Evolutionary conservation across 2,888 invertebrate genomes (phyloP), one percentile per base, ranked within the genome.

Genomic region (Perizoma flavofasciatum): DNA sequence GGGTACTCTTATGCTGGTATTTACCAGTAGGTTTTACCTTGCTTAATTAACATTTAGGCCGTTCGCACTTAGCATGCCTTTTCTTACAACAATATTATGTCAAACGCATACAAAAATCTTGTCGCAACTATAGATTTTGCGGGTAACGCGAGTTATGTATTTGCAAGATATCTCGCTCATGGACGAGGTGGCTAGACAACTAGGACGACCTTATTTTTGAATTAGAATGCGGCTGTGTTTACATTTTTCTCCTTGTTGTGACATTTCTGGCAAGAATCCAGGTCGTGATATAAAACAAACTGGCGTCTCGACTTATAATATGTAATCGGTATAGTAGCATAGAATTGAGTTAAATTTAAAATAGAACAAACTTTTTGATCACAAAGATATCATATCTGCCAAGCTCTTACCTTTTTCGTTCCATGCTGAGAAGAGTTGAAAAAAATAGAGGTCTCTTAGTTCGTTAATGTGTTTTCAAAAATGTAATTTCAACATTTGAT

Each of bases 201-300:
- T 75, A 48, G 82, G 83, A 82, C 85, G 83, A 86, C 87, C 86
- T 87, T 88, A 88, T 86, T 89, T 85, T 88, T 79, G 80, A 84
- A 84, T 85, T 82, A 88, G 85, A 88, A 85, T 89, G 86, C 86
- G 87, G 79, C 83, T 86, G 83, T 88, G 88, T 89, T 89, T 89
- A 89, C 86, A 88, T 88, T 85, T 87, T 85, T 86, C 86, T 81
- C 83, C 81, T 82, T 86, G 87, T 88, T 88, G 86, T 87, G 86
- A 83, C 83, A 88, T 82, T 85, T 82, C 83, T 89, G 89, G 88
- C 89, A 72, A 69, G 66, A 75, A 77, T 85, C 88, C 88, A 88
- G 82, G 80, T 81, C 78, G 82, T 76, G 77, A 79, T 83, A 81
- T 81, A 83, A 78, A 82, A 82, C 80, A 81, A 71, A 81, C 80